phyloP scores from a whole-genome alignment of 2,888 invertebrate genomes.

The Eudemis profundana region DNA sequence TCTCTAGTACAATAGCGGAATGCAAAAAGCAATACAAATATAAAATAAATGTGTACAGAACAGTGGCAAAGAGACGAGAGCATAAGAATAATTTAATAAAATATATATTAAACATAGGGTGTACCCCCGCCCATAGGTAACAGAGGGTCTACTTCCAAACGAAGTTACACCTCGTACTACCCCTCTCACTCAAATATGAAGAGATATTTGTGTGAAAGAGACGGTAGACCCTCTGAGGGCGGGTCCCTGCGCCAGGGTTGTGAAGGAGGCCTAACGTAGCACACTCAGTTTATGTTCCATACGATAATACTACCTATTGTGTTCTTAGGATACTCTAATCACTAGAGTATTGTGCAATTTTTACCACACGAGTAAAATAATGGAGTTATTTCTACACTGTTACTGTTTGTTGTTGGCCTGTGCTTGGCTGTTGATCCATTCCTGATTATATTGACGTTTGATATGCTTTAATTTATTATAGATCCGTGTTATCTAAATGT shows the following conservation, averaged over 20 bases:
- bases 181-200: background rate
- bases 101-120: slow-evolving; percentile 49
- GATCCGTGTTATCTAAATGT: background rate
- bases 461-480: background rate
- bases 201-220: background rate
- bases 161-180: background rate
- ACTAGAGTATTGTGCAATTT: slow-evolving; percentile 65
- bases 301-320: slow-evolving; percentile 78
- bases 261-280: slow-evolving; percentile 83
- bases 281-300: slow-evolving; percentile 70
- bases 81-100: slow-evolving; percentile 45
- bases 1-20: slow-evolving; percentile 60
- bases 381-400: slow-evolving; percentile 71
- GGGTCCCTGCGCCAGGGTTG: slow-evolving; percentile 71
- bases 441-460: slow-evolving; percentile 47
- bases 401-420: slow-evolving; percentile 62
- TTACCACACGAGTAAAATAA: slow-evolving; percentile 53
- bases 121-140: slow-evolving; percentile 1
- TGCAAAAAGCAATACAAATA: slow-evolving; percentile 45
- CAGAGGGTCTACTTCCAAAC: background rate
- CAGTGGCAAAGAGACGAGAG: slow-evolving; percentile 27
- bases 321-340: slow-evolving; percentile 76
- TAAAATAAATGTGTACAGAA: slow-evolving; percentile 43
- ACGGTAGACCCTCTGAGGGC: background rate
- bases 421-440: slow-evolving; percentile 53